Evolutionary conservation across 2,113 vertebrate genomes (phyloP).

Genomic region (Chaetorhynchus papuensis): DNA sequence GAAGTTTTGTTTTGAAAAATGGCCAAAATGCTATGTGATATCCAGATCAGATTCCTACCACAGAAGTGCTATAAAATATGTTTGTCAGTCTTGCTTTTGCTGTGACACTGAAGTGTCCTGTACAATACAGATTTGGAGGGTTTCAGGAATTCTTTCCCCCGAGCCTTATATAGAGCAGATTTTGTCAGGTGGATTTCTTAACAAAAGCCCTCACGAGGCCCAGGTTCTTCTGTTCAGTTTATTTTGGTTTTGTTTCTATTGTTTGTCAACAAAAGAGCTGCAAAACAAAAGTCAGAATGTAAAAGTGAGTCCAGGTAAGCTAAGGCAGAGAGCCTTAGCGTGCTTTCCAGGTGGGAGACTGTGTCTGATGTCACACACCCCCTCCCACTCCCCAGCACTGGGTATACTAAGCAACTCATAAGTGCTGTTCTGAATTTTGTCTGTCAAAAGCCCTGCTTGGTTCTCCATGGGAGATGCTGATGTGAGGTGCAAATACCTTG

Average conservation of each 20-base stretch:
- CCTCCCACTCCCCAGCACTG: background rate
- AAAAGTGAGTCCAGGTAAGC: background rate
- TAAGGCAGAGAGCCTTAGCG: background rate
- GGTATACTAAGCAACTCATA: background rate
- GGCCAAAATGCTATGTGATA: background rate
- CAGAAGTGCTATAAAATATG: background rate
- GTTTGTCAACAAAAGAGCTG: background rate
- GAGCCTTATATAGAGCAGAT: background rate
- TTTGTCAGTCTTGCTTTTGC: background rate
- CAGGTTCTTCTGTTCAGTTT: background rate
- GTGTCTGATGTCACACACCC: background rate
- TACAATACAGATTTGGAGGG: fast-evolving
- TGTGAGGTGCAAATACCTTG: background rate
- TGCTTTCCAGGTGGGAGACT: background rate
- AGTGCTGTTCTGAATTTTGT: background rate
- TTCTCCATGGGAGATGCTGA: background rate
- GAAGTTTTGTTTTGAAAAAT: background rate
- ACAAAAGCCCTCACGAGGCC: fast-evolving
- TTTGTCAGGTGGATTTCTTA: background rate
- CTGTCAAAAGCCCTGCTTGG: background rate
- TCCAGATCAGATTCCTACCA: background rate
- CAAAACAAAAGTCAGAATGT: background rate
- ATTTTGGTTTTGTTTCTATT: background rate
- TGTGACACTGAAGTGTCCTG: background rate
- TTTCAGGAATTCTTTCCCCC: background rate